phyloP scores from a whole-genome alignment of 2,113 vertebrate genomes.

The Orthochromis indermauri region DNA sequence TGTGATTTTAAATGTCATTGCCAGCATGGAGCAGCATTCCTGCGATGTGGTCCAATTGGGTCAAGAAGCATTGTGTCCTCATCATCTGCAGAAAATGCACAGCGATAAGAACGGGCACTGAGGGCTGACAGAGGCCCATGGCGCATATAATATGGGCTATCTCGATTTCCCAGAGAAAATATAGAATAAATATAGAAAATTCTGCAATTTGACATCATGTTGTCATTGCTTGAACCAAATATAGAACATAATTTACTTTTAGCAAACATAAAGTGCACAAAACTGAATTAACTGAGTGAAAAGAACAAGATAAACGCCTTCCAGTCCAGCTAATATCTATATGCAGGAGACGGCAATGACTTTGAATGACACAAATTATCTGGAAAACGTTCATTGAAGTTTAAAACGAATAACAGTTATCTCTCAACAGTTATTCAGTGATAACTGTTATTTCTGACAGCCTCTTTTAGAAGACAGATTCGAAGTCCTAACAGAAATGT shows the following conservation, averaged over 20 bases:
- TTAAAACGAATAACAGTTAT: neutral
- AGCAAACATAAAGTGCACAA: neutral
- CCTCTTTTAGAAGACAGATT: neutral
- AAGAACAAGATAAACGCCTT: neutral
- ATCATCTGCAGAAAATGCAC: slow-evolving; percentile 15
- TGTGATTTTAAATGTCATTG: slow-evolving; percentile 53
- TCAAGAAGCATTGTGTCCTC: slow-evolving; percentile 38
- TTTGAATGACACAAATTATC: neutral
- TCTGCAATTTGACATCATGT: neutral
- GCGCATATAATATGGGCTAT: neutral
- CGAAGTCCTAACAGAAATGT: neutral
- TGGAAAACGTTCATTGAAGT: neutral
- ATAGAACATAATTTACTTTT: neutral
- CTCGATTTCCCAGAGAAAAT: neutral
- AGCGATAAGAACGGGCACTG: neutral
- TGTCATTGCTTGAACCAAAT: neutral
- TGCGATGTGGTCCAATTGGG: slow-evolving; percentile 29
- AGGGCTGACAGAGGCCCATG: neutral
- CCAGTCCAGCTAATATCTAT: neutral
- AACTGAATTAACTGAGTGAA: neutral
- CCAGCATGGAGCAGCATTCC: neutral
- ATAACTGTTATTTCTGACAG: neutral
- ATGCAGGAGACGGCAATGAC: neutral
- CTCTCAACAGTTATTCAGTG: neutral
- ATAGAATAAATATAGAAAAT: neutral